phyloP scores from a whole-genome alignment of 1,140 invertebrate species.

The Cecropterus lyciades region DNA sequence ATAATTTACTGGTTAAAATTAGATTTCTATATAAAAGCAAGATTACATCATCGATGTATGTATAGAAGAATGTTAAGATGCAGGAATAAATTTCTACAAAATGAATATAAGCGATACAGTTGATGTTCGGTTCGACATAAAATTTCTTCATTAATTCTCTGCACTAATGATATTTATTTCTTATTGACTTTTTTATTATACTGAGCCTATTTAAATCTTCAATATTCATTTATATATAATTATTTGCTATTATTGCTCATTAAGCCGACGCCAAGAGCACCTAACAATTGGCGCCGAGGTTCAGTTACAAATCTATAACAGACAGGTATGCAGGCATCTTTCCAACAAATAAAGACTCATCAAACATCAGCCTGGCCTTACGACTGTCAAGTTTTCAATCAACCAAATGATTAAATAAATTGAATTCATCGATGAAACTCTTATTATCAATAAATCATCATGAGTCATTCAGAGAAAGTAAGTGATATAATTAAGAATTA shows the following conservation, averaged over 20 bases:
- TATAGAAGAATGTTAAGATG: too few species aligned
- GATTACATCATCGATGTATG: too few species aligned
- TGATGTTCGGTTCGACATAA: too few species aligned
- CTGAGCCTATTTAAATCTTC: too few species aligned
- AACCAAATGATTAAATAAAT: background rate
- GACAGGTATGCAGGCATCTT: conserved; percentile 12
- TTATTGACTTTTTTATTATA: too few species aligned
- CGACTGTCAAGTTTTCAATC: conserved; percentile 4
- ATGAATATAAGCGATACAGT: too few species aligned
- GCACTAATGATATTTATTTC: too few species aligned
- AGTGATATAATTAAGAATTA: background rate
- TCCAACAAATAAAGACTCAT: conserved; percentile 9
- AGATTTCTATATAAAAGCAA: too few species aligned
- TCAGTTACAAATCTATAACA: background rate
- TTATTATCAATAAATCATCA: background rate
- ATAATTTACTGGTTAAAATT: too few species aligned
- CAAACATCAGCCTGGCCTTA: conserved; percentile 3
- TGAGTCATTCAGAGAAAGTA: background rate
- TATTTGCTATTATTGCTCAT: conserved; percentile 5
- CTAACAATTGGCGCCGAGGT: background rate
- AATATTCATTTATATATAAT: background rate
- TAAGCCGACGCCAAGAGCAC: background rate
- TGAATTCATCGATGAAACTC: background rate
- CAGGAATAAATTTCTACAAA: too few species aligned
- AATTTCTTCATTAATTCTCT: too few species aligned